Base-by-base conservation (phyloP, 2,797 vertebrate genomes). In the Sebastolobus alascanus region DNA sequence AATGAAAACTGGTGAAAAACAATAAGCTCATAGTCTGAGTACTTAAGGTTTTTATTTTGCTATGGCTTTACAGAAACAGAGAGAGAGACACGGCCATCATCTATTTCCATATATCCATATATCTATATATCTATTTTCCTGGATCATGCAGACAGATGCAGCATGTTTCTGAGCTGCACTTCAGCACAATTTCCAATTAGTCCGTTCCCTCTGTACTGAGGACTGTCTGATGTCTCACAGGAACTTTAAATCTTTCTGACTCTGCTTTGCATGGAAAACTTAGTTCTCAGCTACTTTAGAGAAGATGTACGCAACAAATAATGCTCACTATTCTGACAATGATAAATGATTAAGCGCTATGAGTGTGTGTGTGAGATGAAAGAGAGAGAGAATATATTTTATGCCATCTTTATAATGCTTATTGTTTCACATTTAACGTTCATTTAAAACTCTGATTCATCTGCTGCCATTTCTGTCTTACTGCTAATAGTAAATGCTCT, bases 111-210 rank as follows among this genome's bases (percentile, higher is more conserved):
- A 29, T 29, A 29, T 29, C 29, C 37, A 38, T 38, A 43, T 43
- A 16, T 33, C 5, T 18, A 38, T 38, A 43, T 43, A 16, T 33
- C 5, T 18, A 22, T 50, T 74, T 77, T 59, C 5, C 50, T 65
- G 29, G 38, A 67, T 68, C 38, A 13, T 68, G 29, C 54, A 76
- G 33, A 72, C 61, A 33, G 31, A 76, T n/a, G 22, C 22, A 69
- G 25, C 6, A 12, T 9, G 9, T 71, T 58, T 52, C 54, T 72
- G 70, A 33, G 60, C 71, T 76, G 79, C 76, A 80, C 73, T 73
- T 66, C 78, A 82, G 71, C 46, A 38, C 43, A 37, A 38, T 73
- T 85, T 80, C 52, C 46, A 85, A 69, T 85, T 78, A 80, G 43
- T 54, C 35, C 20, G 37, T 71, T 75, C 27, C 35, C 52, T 71